phyloP scores from a whole-genome alignment of 2,888 invertebrate genomes.

The Dicyrtomina minuta region DNA sequence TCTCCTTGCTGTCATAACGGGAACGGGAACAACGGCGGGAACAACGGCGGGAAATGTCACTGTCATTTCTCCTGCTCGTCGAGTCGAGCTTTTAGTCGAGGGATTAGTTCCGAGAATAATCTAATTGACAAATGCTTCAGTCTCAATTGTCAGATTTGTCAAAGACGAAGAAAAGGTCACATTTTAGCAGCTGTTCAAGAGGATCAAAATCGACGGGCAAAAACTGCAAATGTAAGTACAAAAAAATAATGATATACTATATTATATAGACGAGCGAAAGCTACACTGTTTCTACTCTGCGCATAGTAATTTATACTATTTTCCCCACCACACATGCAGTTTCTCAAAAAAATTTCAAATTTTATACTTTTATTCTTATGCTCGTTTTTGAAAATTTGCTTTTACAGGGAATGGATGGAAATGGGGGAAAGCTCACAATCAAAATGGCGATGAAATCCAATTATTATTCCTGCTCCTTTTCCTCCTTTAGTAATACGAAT shows the following conservation, averaged over 20 bases:
- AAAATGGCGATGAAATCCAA: constrained; percentile 25
- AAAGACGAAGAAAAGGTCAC: neutral
- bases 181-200: neutral
- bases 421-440: constrained; percentile 10
- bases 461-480: constrained; percentile 24
- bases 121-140: constrained; percentile 12
- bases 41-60: too few species aligned
- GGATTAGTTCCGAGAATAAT: constrained; percentile 3
- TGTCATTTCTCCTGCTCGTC: neutral
- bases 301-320: too few species aligned
- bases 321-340: too few species aligned
- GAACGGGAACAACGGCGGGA: too few species aligned
- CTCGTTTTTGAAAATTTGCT: neutral
- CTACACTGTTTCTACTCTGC: too few species aligned
- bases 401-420: neutral
- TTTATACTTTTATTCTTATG: too few species aligned
- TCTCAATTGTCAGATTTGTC: constrained; percentile 25
- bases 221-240: neutral
- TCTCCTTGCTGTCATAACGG: neutral
- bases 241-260: neutral
- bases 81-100: neutral
- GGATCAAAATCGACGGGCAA: neutral
- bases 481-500: constrained; percentile 23
- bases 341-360: too few species aligned
- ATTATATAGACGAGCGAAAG: too few species aligned